phyloP scores from a whole-genome alignment of 2,797 vertebrate species.

The Delichon dasypus region DNA sequence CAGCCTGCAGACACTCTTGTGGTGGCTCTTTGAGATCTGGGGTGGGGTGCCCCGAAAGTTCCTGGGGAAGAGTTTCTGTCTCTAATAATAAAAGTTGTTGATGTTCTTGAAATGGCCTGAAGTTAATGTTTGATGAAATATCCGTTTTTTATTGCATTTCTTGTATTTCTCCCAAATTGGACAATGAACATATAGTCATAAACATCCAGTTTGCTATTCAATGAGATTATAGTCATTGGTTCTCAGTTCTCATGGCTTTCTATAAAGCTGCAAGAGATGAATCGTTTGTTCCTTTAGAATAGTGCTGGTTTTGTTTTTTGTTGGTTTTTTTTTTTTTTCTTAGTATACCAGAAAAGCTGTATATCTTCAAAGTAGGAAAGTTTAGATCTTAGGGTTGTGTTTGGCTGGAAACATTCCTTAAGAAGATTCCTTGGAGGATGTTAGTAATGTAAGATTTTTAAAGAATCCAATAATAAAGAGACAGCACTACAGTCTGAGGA shows the following conservation, averaged over 20 bases:
- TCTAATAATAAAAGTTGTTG: neutral
- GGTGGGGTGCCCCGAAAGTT: neutral
- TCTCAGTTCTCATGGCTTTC: neutral
- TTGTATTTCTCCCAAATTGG: neutral
- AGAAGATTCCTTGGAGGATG: neutral
- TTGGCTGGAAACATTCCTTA: slow-evolving; percentile 1
- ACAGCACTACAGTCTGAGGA: slow-evolving; percentile 27
- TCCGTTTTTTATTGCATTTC: neutral
- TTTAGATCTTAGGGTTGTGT: neutral
- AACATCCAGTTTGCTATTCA: neutral
- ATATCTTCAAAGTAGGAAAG: neutral
- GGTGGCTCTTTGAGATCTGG: neutral
- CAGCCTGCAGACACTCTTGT: neutral
- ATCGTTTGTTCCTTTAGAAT: neutral
- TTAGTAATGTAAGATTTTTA: slow-evolving; percentile 11
- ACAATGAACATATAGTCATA: neutral
- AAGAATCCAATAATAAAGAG: slow-evolving; percentile 18
- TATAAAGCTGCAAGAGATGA: neutral
- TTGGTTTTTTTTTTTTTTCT: neutral
- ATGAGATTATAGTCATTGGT: neutral
- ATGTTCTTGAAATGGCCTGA: neutral
- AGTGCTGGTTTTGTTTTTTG: neutral
- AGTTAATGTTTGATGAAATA: neutral
- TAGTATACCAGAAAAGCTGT: neutral
- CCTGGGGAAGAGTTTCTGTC: neutral